Evolutionary conservation across 2,888 invertebrate genomes (phyloP), one percentile per base, ranked within the genome.

Genomic region (Mimachlamys varia): DNA sequence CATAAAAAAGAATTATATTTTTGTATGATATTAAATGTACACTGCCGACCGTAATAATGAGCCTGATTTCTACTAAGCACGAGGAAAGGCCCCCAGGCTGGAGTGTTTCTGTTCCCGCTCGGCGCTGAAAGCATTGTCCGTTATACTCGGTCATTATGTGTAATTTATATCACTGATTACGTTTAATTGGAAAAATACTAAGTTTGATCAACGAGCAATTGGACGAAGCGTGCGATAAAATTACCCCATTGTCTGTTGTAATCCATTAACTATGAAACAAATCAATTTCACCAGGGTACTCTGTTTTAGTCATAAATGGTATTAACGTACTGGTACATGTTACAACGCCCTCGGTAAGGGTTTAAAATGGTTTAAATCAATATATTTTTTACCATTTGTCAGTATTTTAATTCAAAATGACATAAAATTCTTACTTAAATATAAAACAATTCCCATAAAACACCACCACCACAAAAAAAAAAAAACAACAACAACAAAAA

Each of bases 71-170:
- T 76, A 76, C 22, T 33, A 12, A 15, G 33, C 33, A 76, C 10
- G 33, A 33, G 10, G 22, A 27, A 76, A 7, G 27, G 76, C 27
- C 76, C 15, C 76, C 5, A 33, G 27, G 27, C 19, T 3, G 22
- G 12, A 76, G 27, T 76, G 76, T 27, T 76, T 33, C 76, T 22
- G 33, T 76, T 12, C 76, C 33, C 33, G 76, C 27, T 27, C 27
- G 76, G 12, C 76, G 76, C 76, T 76, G 76, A 76, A 33, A 76
- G 76, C 76, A 76, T 76, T 76, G 76, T 76, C 76, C 33, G 7
- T 5, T 33, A 76, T 22, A 27, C 13, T 76, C 33, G 13, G 33
- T 15, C 76, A 76, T 76, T 76, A 76, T 33, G 76, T 10, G 76
- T 76, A 76, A 76, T 76, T 76, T 76, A 76, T 33, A 76, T 12